These are phyloP conservation scores for Odocoileus hemionus DNA, from an alignment of 2,113 vertebrate genomes.

Conservation along the genomic window DNA sequence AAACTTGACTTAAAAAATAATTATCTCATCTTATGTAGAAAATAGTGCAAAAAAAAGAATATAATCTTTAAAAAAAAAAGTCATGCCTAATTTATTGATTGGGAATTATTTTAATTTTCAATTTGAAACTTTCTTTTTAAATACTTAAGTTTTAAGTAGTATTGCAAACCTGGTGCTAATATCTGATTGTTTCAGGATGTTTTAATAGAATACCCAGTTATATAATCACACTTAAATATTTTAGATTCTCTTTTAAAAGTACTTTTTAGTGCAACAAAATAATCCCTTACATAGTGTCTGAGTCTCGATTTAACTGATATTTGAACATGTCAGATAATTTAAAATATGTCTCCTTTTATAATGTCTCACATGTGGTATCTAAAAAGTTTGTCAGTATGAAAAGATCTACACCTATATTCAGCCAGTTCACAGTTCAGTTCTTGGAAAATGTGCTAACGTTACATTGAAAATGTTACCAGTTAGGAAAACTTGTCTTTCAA, in stretches of 20 bases:
- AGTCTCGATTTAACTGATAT: constrained; percentile 32
- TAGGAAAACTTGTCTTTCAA: constrained; percentile 13
- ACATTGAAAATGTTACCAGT: background rate
- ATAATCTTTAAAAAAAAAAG: background rate
- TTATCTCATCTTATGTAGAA: constrained; percentile 1
- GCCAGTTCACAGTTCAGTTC: constrained; percentile 39
- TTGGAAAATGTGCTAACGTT: constrained; percentile 34
- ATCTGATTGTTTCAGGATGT: constrained; percentile 20
- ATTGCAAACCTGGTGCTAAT: background rate
- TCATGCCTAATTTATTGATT: background rate
- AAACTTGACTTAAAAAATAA: background rate
- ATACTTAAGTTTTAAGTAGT: constrained; percentile 12
- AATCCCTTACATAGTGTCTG: constrained; percentile 38
- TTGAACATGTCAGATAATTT: constrained; percentile 48
- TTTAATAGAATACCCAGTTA: background rate
- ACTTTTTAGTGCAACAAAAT: constrained; percentile 32
- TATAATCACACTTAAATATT: background rate
- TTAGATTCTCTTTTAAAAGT: constrained; percentile 33
- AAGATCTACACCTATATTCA: constrained; percentile 11
- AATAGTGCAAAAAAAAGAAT: background rate
- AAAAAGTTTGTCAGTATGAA: constrained; percentile 39
- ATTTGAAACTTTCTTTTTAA: background rate
- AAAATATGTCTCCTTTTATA: constrained; percentile 39
- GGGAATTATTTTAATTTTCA: constrained; percentile 18
- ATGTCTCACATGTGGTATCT: background rate